Evolutionary conservation across 2,888 invertebrate species (phyloP), one percentile per base, ranked within the genome.

Genomic region (Diplazon laetatorius): DNA sequence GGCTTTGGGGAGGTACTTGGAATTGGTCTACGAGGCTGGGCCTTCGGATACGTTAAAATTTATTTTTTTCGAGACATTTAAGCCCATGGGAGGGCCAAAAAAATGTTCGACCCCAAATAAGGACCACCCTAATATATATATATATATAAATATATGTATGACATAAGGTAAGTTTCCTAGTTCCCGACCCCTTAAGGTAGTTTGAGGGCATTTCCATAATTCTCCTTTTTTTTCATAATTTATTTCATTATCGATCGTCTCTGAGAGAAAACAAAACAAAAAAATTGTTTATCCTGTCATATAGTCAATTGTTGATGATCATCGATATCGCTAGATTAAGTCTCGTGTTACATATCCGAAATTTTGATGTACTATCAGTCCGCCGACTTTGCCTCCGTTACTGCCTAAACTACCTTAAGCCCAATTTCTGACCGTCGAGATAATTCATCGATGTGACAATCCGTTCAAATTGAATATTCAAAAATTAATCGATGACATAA

Each of bases 131-230:
- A n/a, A n/a, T n/a, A n/a, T n/a, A n/a, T n/a, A n/a, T n/a, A n/a
- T n/a, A n/a, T n/a, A n/a, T n/a, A n/a, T n/a, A 70, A 65, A 70
- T 60, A 60, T 42, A 63, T 59, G 39, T 55, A 62, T 30, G 60
- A 59, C n/a, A 20, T 66, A 66, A 66, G 65, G 65, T 66, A 66
- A 66, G 65, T 66, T 52, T 66, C 65, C 39, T 52, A 66, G 14
- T 66, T 66, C 22, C 65, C 50, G 65, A 66, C 65, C 65, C 65
- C 50, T 52, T 66, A 66, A 52, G 62, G 52, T 55, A 55, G 52
- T 55, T 55, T 55, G 25, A 55, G 52, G 52, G 52, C 52, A 55
- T 55, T 55, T 25, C 6, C 30, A 55, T 30, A 30, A 55, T 22
- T 52, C 10, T n/a, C 25, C 52, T 25, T 14, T 3, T n/a, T n/a